phyloP scores from a whole-genome alignment of 2,888 invertebrate species.

The Thera obeliscata region DNA sequence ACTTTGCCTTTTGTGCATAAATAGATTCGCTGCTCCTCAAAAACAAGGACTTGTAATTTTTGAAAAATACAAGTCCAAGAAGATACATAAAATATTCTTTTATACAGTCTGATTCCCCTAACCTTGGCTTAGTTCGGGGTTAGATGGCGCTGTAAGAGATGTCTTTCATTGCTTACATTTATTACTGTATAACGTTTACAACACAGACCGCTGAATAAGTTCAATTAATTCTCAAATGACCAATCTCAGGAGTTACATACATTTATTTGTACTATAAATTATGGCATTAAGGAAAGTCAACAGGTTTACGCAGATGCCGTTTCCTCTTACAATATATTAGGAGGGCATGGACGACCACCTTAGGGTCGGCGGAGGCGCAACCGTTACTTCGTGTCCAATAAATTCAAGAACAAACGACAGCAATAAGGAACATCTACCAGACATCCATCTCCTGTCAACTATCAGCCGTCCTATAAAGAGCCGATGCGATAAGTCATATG shows the following conservation, averaged over 20 bases:
- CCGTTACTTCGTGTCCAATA: conserved; percentile 81
- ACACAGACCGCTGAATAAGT: conserved; percentile 47
- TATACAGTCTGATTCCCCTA: no score
- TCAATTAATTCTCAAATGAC: conserved; percentile 54
- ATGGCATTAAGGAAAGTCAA: conserved; percentile 65
- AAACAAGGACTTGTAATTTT: background rate
- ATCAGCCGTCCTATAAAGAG: conserved; percentile 52
- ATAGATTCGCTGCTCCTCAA: background rate
- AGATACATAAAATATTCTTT: no score
- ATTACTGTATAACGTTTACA: no score
- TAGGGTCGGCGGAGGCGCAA: conserved; percentile 56
- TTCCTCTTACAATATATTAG: conserved; percentile 65
- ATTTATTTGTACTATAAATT: conserved; percentile 61
- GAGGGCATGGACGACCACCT: conserved; percentile 57
- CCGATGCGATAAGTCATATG: conserved; percentile 62
- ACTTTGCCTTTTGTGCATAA: no score
- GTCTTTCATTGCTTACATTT: no score
- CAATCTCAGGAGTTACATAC: conserved; percentile 39
- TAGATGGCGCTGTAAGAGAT: no score
- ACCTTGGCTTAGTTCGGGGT: no score
- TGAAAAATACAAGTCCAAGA: no score
- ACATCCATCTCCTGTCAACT: conserved; percentile 76
- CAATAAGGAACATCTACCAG: conserved; percentile 70
- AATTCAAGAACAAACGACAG: conserved; percentile 78
- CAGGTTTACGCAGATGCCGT: conserved; percentile 64